These are phyloP conservation scores for Lasius fuliginosus DNA, from an alignment of 2,888 invertebrate genomes.

Conservation along the genomic window DNA sequence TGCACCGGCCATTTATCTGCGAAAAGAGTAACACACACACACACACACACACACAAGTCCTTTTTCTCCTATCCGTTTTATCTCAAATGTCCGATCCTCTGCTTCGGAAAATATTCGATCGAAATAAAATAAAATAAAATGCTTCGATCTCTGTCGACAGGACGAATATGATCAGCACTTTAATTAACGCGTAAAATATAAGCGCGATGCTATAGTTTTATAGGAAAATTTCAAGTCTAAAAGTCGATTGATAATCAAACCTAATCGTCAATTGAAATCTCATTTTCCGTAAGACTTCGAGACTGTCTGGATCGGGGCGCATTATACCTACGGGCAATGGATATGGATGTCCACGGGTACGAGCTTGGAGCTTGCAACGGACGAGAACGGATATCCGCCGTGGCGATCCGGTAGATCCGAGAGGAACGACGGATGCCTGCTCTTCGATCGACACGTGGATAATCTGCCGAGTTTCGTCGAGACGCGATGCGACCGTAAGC, in stretches of 20 bases:
- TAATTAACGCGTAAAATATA: not conserved
- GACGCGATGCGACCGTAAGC: conserved; percentile 87
- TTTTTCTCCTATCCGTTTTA: not conserved
- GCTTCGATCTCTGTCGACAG: conserved; percentile 47
- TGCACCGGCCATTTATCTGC: conserved; percentile 87
- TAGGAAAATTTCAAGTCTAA: not conserved
- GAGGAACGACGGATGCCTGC: conserved; percentile 86
- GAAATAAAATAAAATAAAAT: not conserved
- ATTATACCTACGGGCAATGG: conserved; percentile 86
- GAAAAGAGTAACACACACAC: conserved; percentile 85
- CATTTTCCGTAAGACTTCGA: conserved; percentile 83
- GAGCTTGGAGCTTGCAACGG: conserved; percentile 85
- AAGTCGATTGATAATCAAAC: not conserved
- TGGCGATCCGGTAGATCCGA: conserved; percentile 74
- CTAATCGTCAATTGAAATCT: not conserved
- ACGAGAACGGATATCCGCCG: conserved; percentile 74
- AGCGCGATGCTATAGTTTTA: not conserved
- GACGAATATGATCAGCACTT: conserved; percentile 19
- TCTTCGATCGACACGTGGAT: conserved; percentile 87
- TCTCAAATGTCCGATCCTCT: not conserved
- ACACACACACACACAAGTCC: conserved; percentile 44
- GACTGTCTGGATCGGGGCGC: conserved; percentile 87
- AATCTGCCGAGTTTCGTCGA: conserved; percentile 87
- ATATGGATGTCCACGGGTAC: conserved; percentile 86
- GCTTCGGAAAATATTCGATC: not conserved